These are phyloP conservation scores for Caligus rogercresseyi DNA, from an alignment of 1,140 invertebrate genomes.

Conservation along the genomic window DNA sequence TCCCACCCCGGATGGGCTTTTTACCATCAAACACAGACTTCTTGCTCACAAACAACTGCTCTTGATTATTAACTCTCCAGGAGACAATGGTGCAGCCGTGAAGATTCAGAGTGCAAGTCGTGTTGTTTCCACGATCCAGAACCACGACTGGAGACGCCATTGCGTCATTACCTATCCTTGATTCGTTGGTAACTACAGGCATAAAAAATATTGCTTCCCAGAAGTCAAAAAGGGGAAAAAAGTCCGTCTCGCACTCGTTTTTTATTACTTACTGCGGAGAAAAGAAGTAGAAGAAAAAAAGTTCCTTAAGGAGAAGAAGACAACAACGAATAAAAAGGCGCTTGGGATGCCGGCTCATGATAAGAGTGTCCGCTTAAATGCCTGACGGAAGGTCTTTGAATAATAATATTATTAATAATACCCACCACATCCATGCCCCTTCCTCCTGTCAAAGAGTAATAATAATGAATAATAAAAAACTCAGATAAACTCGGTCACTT, in stretches of 20 bases:
- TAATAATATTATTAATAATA: too few relatives aligned
- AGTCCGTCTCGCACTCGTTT: background rate
- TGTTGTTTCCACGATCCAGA: slow-evolving; percentile 80
- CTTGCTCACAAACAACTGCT: slow-evolving; percentile 40
- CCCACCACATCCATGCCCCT: too few relatives aligned
- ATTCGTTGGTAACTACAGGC: background rate
- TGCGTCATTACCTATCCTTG: background rate
- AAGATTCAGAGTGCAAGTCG: slow-evolving; percentile 80
- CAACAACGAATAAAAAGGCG: too few relatives aligned
- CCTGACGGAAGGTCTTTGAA: too few relatives aligned
- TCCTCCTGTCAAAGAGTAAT: too few relatives aligned
- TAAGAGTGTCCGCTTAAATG: too few relatives aligned
- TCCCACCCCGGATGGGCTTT: slow-evolving; percentile 79
- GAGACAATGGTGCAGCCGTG: slow-evolving; percentile 84
- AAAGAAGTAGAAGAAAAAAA: too few relatives aligned
- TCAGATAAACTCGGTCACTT: too few relatives aligned
- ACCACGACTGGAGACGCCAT: slow-evolving; percentile 44
- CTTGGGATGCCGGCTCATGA: too few relatives aligned
- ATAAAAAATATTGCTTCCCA: background rate
- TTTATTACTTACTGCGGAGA: too few relatives aligned
- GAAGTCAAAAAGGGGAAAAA: background rate
- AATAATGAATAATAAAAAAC: too few relatives aligned
- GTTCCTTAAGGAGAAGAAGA: too few relatives aligned
- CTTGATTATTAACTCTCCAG: slow-evolving; percentile 72
- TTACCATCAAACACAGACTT: slow-evolving; percentile 86